Evolutionary conservation across 2,888 invertebrate species (phyloP), one percentile per base, ranked within the genome.

Genomic region (Chymomyza caudatula): DNA sequence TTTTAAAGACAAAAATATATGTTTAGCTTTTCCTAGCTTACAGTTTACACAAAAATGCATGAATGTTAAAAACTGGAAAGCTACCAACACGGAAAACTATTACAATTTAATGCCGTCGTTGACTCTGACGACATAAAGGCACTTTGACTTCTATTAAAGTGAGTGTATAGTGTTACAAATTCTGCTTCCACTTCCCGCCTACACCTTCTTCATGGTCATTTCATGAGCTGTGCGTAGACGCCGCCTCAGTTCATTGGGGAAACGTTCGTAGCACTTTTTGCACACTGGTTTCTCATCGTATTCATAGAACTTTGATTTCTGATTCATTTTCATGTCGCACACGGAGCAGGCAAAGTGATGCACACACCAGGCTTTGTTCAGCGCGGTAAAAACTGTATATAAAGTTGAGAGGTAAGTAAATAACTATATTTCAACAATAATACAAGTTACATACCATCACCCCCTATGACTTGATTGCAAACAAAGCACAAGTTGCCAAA

Each of bases 361-460:
- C 60, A 97, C 97, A 91, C 99, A 99, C 99, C 99, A 99, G 52
- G 98, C 97, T 92, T 99, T 99, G 92, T 99, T 98, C 89, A 99
- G 92, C 44, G 99, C 98, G 72, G 97, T 98, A 91, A 99, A 99
- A 63, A 98, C 98, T 98, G 91, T 43, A 42, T 11, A 57, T 4
- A 15, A 37, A 57, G n/a, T 0, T 4, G 6, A 19, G 5, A 25
- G 2, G 17, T 20, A 42, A 17, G 22, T 54, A 52, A 42, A 42
- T 17, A 22, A 52, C 11, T 19, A 54, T 43, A n/a, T n/a, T n/a
- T n/a, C n/a, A 53, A 13, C 0, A 37, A 19, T 4, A 17, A 3
- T 6, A 0, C 13, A 20, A n/a, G 11, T 2, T 23, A 90, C 93
- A 92, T 92, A 98, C 98, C 98, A 92, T 99, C 98, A 54, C 98